Percentiles rank a stretch among this genome's conserved stretches.
phyloP scores from a whole-genome alignment of 2,113 vertebrate species.

The Ochotona curzoniae region DNA sequence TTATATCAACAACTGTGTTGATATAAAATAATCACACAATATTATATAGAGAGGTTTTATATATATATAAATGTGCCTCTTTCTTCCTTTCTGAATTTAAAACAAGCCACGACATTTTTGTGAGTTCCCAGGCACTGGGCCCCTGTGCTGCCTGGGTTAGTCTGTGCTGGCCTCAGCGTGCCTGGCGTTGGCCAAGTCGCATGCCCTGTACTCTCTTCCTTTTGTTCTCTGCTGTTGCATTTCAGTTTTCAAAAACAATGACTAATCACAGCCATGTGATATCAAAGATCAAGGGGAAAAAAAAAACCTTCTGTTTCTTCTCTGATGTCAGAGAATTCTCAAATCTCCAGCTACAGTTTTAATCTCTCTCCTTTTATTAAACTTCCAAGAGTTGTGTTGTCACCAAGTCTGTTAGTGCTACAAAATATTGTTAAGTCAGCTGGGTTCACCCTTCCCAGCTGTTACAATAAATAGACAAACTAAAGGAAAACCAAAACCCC shows the following conservation, averaged over 20 bases:
- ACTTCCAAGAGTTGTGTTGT: conserved; percentile 63
- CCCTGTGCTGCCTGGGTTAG: fast-evolving
- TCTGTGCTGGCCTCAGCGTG: not conserved
- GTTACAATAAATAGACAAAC: conserved; percentile 74
- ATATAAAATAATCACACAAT: not conserved
- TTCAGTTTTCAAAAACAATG: conserved; percentile 19
- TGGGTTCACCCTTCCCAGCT: conserved; percentile 72
- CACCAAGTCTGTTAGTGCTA: conserved; percentile 54
- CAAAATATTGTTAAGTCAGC: conserved; percentile 39
- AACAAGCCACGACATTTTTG: conserved; percentile 23
- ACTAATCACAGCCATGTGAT: not conserved
- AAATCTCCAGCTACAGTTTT: conserved; percentile 48
- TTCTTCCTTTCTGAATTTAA: conserved; percentile 5
- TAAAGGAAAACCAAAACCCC: conserved; percentile 69
- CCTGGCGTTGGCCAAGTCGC: not conserved
- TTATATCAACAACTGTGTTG: too few relatives aligned
- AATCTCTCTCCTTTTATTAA: conserved; percentile 53
- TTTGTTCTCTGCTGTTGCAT: not conserved
- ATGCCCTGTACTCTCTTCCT: fast-evolving
- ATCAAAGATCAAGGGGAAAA: not conserved
- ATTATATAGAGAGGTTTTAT: conserved; percentile 10
- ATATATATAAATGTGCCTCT: not conserved
- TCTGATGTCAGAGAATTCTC: conserved; percentile 60
- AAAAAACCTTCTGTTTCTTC: conserved; percentile 47
- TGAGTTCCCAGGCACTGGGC: not conserved